Evolutionary conservation across 2,113 vertebrate species (phyloP), one percentile per base, ranked within the genome.

Genomic region (Trinectes maculatus): DNA sequence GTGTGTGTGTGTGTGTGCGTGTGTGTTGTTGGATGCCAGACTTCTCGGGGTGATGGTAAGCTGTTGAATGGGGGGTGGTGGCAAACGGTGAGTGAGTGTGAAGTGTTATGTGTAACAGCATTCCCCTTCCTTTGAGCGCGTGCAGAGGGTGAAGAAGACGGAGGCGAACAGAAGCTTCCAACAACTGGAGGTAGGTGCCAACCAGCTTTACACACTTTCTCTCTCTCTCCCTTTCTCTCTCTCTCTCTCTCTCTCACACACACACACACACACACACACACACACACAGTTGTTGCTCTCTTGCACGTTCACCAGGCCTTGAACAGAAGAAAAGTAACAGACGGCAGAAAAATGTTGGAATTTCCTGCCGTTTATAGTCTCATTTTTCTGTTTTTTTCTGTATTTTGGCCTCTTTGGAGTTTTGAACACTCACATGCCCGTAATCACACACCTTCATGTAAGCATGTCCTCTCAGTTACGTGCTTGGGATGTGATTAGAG

Each of bases 181-280:
- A 60, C 62, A 77, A 74, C 66, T 80, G 63, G 79, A 89, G 89
- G 91, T 91, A 90, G 72, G 90, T 81, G 77, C 77, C 68, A 87
- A 73, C 53, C 26, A 21, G 8, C 40, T 15, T 31, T 29, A 37
- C 40, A 65, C 55, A 52, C 73, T 48, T 12, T 61, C 53, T 64
- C 57, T 53, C 46, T 53, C 71, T 67, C 36, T 67, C 62, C 52
- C 44, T 61, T 48, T 64, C 57, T 53, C 46, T 53, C 73, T 48
- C 8, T 61, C 53, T 64, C 57, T 53, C 46, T 53, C 71, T 67
- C 36, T 67, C 62, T 52, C 44, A 52, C 47, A 33, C 64, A 18
- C 29, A 65, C 59, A 60, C 56, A 61, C 71, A 74, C 37, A 74
- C 62, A 62, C 46, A 53, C 47, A 34, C 65, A 13, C 13, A 58